Evolutionary conservation across 2,888 invertebrate genomes (phyloP), one percentile per base, ranked within the genome.

Genomic region (Andrena minutula): DNA sequence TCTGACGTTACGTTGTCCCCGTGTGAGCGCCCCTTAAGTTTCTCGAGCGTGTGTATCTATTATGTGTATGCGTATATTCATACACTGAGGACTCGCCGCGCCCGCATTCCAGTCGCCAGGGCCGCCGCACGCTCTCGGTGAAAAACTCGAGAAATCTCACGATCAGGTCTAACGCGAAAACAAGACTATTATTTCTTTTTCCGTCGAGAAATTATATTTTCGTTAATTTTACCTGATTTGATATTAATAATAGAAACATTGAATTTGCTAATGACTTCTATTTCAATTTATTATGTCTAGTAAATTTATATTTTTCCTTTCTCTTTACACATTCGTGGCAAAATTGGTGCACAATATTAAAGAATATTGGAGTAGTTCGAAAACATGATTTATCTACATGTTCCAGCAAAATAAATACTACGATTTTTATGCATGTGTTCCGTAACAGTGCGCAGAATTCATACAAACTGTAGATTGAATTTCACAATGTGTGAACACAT

Each of bases 31-130:
- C 79, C 87, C 87, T 89, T 88, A 82, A 85, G 79, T 51, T 73
- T 51, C 73, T 49, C 75, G 74, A 81, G 76, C 61, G 80, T 86
- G 82, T 85, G 79, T 82, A 70, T 76, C 65, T 76, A 76, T 79
- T 69, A 87, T 75, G 84, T 72, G 79, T 75, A 77, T 69, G 79
- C 77, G 77, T 83, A 80, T 84, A 89, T 88, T 76, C 85, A 83
- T 85, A 88, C 79, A 83, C 66, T 78, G 88, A 84, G 77, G 89
- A 91, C 91, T 92, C 92, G 93, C 93, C 93, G 93, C 93, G 93
- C 93, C 93, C 93, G 93, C 93, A 94, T 93, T 94, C 93, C 93
- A 93, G 88, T 86, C 90, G 89, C 92, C 93, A 93, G 93, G 93
- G 93, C 92, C 93, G 93, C 90, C 86, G 83, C 85, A 26, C 23